Conservation (phyloP, 2,888 invertebrate species). For the Strigamia maritima region DNA sequence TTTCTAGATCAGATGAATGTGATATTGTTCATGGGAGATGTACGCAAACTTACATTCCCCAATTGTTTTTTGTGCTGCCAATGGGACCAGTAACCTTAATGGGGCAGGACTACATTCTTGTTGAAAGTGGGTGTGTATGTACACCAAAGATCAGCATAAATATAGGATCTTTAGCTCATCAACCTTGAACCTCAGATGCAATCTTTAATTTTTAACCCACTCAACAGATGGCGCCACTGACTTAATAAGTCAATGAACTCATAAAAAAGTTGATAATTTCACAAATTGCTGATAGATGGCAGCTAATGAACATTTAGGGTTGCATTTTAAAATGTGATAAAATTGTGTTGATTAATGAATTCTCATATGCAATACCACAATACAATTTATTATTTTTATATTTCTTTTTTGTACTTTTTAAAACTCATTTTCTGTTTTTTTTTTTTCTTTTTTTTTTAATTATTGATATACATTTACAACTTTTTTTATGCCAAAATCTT, state of each 20-base stretch:
- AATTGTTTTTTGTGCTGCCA: slow-evolving; percentile 84
- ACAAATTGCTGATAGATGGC: not conserved
- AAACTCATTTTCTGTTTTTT: not conserved
- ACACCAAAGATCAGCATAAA: slow-evolving; percentile 53
- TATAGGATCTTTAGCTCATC: not conserved
- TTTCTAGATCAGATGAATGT: slow-evolving; percentile 77
- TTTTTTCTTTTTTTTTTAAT: not conserved
- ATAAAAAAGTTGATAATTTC: not conserved
- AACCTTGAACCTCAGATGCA: not conserved
- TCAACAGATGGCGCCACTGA: not conserved
- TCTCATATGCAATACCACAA: not conserved
- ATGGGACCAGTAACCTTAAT: slow-evolving; percentile 59
- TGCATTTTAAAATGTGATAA: not conserved
- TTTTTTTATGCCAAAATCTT: not conserved
- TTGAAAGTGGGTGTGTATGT: slow-evolving; percentile 91
- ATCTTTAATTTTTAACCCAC: not conserved
- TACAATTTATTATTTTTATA: not conserved
- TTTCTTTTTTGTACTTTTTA: not conserved
- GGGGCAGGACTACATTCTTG: slow-evolving; percentile 87
- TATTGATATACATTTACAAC: slow-evolving; percentile 17
- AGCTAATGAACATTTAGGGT: not conserved
- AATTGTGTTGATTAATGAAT: not conserved
- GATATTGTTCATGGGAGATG: slow-evolving; percentile 84
- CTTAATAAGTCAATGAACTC: not conserved
- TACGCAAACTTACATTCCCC: slow-evolving; percentile 87